Evolutionary conservation across 2,888 invertebrate genomes (phyloP), one percentile per base, ranked within the genome.

Genomic region (Sarcophaga rosellei): DNA sequence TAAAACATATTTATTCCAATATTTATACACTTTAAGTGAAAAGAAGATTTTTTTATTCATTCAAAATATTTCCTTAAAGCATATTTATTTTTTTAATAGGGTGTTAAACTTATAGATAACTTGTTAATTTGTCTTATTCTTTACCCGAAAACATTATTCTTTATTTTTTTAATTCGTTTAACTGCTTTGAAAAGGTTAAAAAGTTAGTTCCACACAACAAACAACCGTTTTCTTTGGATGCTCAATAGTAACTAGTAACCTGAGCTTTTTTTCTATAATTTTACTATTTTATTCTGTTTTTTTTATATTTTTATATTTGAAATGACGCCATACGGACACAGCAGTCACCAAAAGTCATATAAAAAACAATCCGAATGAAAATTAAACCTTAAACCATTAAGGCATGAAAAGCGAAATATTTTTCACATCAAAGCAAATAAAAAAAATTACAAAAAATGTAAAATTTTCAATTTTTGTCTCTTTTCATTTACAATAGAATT

Each of bases 71-170:
- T 66, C 17, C n/a, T 66, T 44, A 45, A 35, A 44, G n/a, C 10
- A 66, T 66, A 20, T 53, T 70, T 66, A 2, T 25, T 44, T 23
- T 35, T 25, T 25, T 25, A 25, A 17, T 57, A 17, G 57, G 57
- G 15, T 21, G 6, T 23, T 15, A 35, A 75, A 21, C 53, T 3
- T 65, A 35, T 20, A 21, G 21, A 45, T 68, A 20, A 20, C 15
- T 66, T 5, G 5, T 45, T 10, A 10, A 21, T 59, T 59, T 59
- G 35, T 23, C 12, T 15, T 62, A 17, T 17, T 23, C 57, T 82
- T 81, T 87, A 84, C 84, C 78, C 62, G 87, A 72, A 78, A 85
- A 85, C 85, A 85, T 87, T 84, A n/a, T 87, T 85, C 23, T 62
- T 65, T 70, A 47, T 68, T 53, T 20, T 76, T 66, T 73, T 35